Evolutionary conservation across 2,888 invertebrate species (phyloP).

Genomic region (Vesta saturnalis): DNA sequence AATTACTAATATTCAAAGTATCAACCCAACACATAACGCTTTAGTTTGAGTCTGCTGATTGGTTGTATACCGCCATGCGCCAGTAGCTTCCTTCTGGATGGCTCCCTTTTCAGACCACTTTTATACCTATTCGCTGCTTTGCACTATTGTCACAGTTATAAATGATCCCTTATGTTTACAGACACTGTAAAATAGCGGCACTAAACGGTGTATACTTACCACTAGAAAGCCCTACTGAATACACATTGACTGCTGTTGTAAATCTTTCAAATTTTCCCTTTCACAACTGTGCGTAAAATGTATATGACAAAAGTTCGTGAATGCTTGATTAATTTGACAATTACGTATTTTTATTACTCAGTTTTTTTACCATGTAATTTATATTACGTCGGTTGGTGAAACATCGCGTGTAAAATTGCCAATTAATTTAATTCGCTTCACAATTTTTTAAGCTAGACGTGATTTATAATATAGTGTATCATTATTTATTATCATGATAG

Average conservation of each 20-base stretch:
- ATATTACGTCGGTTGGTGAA: too few relatives aligned
- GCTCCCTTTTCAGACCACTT: conserved; percentile 47
- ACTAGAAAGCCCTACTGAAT: conserved; percentile 33
- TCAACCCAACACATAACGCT: conserved; percentile 40
- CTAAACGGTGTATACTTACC: conserved; percentile 54
- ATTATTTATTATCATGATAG: too few relatives aligned
- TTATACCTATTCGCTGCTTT: conserved; percentile 54
- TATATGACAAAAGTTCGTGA: too few relatives aligned
- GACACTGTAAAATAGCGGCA: conserved; percentile 50
- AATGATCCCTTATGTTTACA: conserved; percentile 53
- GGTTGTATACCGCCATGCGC: conserved; percentile 45
- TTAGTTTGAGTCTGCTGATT: conserved; percentile 37
- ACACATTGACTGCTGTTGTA: conserved; percentile 28
- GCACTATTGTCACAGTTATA: conserved; percentile 56
- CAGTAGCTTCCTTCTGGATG: conserved; percentile 43
- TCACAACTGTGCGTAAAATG: neutral
- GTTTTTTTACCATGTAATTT: too few relatives aligned
- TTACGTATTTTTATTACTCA: too few relatives aligned
- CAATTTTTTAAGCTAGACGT: too few relatives aligned
- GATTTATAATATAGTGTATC: too few relatives aligned
- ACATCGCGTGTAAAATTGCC: too few relatives aligned
- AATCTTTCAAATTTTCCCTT: conserved; percentile 32
- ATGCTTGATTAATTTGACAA: too few relatives aligned
- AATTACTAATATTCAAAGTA: conserved; percentile 41
- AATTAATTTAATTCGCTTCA: too few relatives aligned